phyloP scores from a whole-genome alignment of 1,140 invertebrate species.

The Varroa destructor region DNA sequence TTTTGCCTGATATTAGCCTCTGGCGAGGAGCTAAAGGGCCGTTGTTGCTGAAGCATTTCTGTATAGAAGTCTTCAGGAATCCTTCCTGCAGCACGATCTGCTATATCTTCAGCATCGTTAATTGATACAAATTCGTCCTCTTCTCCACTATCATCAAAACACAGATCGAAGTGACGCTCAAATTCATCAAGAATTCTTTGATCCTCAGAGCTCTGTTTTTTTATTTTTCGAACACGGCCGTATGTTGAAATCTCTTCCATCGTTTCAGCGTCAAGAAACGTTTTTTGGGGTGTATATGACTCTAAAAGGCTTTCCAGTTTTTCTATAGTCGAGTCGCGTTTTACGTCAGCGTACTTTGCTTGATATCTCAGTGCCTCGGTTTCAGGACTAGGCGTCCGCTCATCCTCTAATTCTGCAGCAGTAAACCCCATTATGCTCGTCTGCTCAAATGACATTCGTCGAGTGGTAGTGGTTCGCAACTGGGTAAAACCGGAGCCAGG shows the following conservation, averaged over 20 bases:
- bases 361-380: not conserved
- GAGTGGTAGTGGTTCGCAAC: not conserved
- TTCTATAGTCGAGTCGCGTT: conserved; percentile 5
- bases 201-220: conserved; percentile 21
- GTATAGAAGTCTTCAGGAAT: conserved; percentile 6
- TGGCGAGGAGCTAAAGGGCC: no score
- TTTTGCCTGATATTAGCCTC: no score
- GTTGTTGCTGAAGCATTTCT: not conserved
- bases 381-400: conserved; percentile 12
- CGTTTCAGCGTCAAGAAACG: conserved; percentile 1
- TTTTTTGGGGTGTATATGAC: not conserved
- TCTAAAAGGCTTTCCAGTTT: conserved; percentile 6
- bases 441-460: conserved; percentile 12
- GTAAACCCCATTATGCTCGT: not conserved
- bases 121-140: conserved; percentile 24
- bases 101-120: conserved; percentile 7
- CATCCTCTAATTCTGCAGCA: conserved; percentile 2
- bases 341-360: not conserved
- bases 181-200: conserved; percentile 20
- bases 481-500: no score
- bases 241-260: conserved; percentile 26
- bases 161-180: conserved; percentile 10
- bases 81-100: not conserved
- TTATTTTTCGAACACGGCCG: conserved; percentile 12
- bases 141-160: conserved; percentile 19